Evolutionary conservation across 2,888 invertebrate species (phyloP), one percentile per base, ranked within the genome.

Genomic region (Pteria penguin): DNA sequence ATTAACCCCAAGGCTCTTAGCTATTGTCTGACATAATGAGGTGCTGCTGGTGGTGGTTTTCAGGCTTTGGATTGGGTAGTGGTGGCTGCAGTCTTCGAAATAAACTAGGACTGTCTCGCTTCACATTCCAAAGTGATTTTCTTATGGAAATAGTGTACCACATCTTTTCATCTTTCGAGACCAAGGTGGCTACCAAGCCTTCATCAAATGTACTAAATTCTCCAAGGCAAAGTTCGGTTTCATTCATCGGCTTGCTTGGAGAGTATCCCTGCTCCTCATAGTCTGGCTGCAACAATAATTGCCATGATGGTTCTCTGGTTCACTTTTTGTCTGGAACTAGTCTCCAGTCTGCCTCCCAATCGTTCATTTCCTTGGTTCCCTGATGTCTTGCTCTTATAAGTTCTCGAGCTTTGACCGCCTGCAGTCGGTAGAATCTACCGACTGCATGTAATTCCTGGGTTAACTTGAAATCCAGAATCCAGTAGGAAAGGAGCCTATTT

Each of bases 301-400:
- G n/a, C n/a, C n/a, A n/a, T 8, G 45, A 45, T 45, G 45, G 45
- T 8, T 45, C 45, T 14, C 45, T 45, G 14, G 45, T 14, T 45
- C 45, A 11, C 45, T 45, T 45, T 14, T 45, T 45, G 8, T 45
- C 45, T 8, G 8, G 8, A 14, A 45, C 14, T 45, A 45, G 14
- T 45, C 45, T 8, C 45, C 45, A 45, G 14, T 14, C 45, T 8
- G 45, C 8, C 45, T 45, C 45, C 45, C 45, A 45, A 14, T 8
- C 45, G 8, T 45, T 14, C 14, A 45, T 8, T 14, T 57, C n/a
- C 52, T 80, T n/a, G n/a, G n/a, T n/a, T n/a, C n/a, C n/a, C n/a
- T n/a, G n/a, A n/a, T n/a, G n/a, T n/a, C n/a, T n/a, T n/a, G n/a
- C n/a, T n/a, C n/a, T n/a, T n/a, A n/a, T n/a, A n/a, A n/a, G n/a